Evolutionary conservation across 2,113 vertebrate species (phyloP), one percentile per base, ranked within the genome.

Genomic region (Eublepharis macularius): DNA sequence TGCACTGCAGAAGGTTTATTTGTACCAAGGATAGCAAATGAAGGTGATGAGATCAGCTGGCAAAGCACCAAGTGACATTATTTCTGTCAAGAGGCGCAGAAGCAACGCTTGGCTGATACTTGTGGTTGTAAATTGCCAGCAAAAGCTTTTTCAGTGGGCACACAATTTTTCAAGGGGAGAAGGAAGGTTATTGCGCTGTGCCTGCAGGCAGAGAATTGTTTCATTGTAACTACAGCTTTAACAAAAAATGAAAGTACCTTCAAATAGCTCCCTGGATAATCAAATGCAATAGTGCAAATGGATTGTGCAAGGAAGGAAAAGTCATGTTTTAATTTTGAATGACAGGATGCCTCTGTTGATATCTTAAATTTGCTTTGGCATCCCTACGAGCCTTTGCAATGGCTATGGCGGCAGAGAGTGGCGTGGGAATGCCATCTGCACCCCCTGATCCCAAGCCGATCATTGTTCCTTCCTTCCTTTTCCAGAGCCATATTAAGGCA

Each of bases 21-120:
- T 88, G 66, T 24, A 34, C 81, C 86, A 66, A 24, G 81, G 86
- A 88, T 91, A 76, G 87, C 70, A 63, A 83, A 84, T n/a, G 41
- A 43, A 73, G 76, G 66, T 86, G 79, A 87, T 66, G 65, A 69
- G 88, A 78, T 16, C 36, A 17, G 83, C 66, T 86, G 70, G 68
- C 86, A 85, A 26, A 3, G 13, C 84, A 74, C 85, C 87, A 73
- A 76, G 86, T 10, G 65, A 80, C 77, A 6, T 80, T 60, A 74
- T 57, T 87, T 51, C 21, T 82, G 85, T 77, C 57, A 90, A 88
- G 34, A 41, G 91, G 21, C 0, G 69, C 36, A 43, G 26, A 16
- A 72, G 17, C 66, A 75, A 82, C 70, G 49, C 3, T 4, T 79
- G 26, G 41, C 32, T 85, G 29, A 76, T 29, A 70, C 13, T 6